Base-by-base conservation (phyloP, 2,888 invertebrate species). In the Acleris sparsana region DNA sequence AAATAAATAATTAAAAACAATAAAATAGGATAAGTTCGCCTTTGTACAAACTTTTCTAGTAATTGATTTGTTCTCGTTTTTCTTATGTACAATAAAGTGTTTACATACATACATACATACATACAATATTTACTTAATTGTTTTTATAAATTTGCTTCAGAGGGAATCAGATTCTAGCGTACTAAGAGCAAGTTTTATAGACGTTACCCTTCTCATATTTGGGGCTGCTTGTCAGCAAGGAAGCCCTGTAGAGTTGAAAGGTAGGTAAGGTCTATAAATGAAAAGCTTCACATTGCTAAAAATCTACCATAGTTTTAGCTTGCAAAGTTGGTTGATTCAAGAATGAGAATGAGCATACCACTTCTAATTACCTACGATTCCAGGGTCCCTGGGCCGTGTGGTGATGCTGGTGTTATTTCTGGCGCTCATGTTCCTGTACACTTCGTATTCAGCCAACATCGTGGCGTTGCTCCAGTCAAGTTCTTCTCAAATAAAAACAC, bases 401-500 rank as follows among this genome's bases (percentile, higher is more conserved):
- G 94, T 95, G 1, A 93, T 95, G 73, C 85, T 96, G 62, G 87
- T 95, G 51, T 84, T 95, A 0, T 94, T 95, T 71, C 79, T 95
- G 7, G 91, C 95, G 0, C 84, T 95, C 4, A 94, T 96, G 88
- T 96, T 96, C 73, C 86, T 96, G 0, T 96, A 96, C 78, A 95
- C 95, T 0, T 95, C 96, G 0, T 96, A 96, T 76, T 94, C 96
- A 0, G 96, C 96, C 0, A 96, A 96, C 74, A 96, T 96, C 55
- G 96, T 96, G 0, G 95, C 96, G 1, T 83, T 96, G 1, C 88
- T 96, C 0, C 96, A 96, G 77, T 95, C 96, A 0, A 95, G 96
- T 29, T 95, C 96, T 0, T 93, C 94, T 1, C 94, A 94, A 71
- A 95, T 96, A 63, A 93, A 92, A 72, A 94, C 94, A 0, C 77